phyloP scores from a whole-genome alignment of 1,140 invertebrate genomes.

The Saccostrea cuccullata region DNA sequence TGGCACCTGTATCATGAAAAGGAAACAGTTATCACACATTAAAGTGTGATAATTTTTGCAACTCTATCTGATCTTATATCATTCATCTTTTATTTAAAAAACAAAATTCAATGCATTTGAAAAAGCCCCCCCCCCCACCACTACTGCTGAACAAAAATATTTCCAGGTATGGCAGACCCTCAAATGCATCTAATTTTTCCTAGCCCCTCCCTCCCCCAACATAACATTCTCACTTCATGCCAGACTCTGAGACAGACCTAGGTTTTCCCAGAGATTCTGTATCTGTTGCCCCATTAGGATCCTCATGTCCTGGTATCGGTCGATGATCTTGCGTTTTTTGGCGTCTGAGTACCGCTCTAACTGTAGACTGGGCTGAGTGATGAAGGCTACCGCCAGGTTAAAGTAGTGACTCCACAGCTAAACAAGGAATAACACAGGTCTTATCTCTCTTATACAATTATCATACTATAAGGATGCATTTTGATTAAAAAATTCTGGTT shows the following conservation, averaged over 20 bases:
- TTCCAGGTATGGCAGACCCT: no score
- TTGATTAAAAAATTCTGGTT: not conserved
- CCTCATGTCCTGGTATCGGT: slow-evolving; percentile 77
- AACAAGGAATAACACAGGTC: not conserved
- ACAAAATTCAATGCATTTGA: no score
- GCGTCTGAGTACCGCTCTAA: slow-evolving; percentile 73
- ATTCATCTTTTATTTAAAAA: no score
- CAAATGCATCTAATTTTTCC: not conserved
- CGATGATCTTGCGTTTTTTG: slow-evolving; percentile 69
- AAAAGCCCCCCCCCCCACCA: no score
- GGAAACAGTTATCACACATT: no score
- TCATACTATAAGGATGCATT: no score
- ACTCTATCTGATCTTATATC: no score
- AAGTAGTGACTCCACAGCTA: slow-evolving; percentile 76
- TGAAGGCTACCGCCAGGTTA: slow-evolving; percentile 72
- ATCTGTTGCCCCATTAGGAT: slow-evolving; percentile 75
- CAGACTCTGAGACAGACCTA: slow-evolving; percentile 75
- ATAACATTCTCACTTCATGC: not conserved
- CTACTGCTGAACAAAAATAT: no score
- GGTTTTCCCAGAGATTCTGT: slow-evolving; percentile 71
- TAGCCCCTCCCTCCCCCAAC: not conserved
- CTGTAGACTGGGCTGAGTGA: slow-evolving; percentile 75
- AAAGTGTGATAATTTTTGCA: no score
- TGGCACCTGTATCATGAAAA: slow-evolving; percentile 80
- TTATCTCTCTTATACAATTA: no score